A percentile compares a stretch with the other conserved stretches of the same genome.
phyloP scores from a whole-genome alignment of 2,888 invertebrate genomes.

The Hoplodrina blanda region DNA sequence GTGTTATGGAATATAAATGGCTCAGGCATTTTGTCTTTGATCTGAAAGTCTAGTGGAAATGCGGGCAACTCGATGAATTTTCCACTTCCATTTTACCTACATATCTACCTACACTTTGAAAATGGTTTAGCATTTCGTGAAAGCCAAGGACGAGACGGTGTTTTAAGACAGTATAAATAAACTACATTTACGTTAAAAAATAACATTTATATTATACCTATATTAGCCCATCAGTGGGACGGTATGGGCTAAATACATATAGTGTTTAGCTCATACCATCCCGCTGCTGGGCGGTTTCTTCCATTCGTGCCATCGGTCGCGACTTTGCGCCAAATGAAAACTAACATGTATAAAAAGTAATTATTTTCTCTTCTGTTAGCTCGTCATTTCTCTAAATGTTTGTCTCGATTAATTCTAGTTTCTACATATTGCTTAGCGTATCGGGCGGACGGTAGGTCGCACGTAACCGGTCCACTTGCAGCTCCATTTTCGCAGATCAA shows the following conservation, averaged over 20 bases:
- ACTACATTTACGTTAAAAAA: neutral
- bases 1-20: conserved; percentile 38
- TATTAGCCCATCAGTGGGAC: no score
- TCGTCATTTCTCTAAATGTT: neutral
- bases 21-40: conserved; percentile 32
- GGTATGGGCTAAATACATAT: no score
- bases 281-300: no score
- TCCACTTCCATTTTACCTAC: conserved; percentile 1
- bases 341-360: no score
- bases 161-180: neutral
- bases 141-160: neutral
- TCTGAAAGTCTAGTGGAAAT: conserved; percentile 26
- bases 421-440: conserved; percentile 8
- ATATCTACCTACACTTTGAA: neutral
- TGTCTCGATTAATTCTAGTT: conserved; percentile 5
- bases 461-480: conserved; percentile 45
- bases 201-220: no score
- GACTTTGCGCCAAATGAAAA: no score
- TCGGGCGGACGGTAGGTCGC: neutral
- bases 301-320: no score
- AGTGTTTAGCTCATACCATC: no score
- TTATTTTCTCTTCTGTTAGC: neutral
- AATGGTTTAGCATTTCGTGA: conserved; percentile 5
- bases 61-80: conserved; percentile 18
- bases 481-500: conserved; percentile 56